These are phyloP conservation scores for Thaleichthys pacificus DNA, from an alignment of 2,797 vertebrate species.

Conservation along the genomic window DNA sequence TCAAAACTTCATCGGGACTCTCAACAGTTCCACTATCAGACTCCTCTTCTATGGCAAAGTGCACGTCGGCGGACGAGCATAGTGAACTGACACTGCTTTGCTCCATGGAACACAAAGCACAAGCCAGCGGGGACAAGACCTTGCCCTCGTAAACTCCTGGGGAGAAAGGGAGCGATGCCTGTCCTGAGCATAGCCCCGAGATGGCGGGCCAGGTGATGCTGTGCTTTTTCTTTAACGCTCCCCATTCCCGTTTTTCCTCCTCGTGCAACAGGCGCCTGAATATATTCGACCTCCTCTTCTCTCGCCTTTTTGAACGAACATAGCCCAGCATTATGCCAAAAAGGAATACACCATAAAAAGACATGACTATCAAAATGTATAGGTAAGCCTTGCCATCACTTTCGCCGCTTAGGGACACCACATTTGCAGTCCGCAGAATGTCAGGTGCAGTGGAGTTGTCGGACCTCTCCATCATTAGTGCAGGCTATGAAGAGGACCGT, in stretches of 20 bases:
- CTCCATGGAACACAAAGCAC: slow-evolving; percentile 86
- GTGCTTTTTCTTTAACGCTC: slow-evolving; percentile 78
- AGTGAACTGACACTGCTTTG: slow-evolving; percentile 91
- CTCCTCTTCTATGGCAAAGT: slow-evolving; percentile 88
- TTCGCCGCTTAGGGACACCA: slow-evolving; percentile 33
- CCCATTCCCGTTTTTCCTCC: slow-evolving; percentile 89
- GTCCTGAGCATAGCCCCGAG: slow-evolving; percentile 69
- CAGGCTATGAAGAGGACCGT: slow-evolving; percentile 32
- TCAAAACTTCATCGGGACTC: slow-evolving; percentile 63
- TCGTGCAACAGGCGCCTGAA: slow-evolving; percentile 86
- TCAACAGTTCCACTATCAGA: slow-evolving; percentile 78
- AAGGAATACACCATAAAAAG: slow-evolving; percentile 92
- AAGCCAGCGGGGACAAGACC: slow-evolving; percentile 80
- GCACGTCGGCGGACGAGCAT: slow-evolving; percentile 89
- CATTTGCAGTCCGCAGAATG: slow-evolving; percentile 18
- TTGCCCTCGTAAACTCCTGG: slow-evolving; percentile 76
- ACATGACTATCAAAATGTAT: slow-evolving; percentile 90
- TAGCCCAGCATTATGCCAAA: slow-evolving; percentile 90
- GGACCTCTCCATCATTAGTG: slow-evolving; percentile 75
- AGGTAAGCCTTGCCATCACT: slow-evolving; percentile 82
- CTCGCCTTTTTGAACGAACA: slow-evolving; percentile 87
- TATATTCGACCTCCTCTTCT: slow-evolving; percentile 82
- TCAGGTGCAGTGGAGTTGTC: slow-evolving; percentile 77
- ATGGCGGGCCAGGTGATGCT: slow-evolving; percentile 65
- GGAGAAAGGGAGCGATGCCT: slow-evolving; percentile 74